Evolutionary conservation across 2,113 vertebrate genomes (phyloP), one percentile per base, ranked within the genome.

Genomic region (Nesoenas mayeri): DNA sequence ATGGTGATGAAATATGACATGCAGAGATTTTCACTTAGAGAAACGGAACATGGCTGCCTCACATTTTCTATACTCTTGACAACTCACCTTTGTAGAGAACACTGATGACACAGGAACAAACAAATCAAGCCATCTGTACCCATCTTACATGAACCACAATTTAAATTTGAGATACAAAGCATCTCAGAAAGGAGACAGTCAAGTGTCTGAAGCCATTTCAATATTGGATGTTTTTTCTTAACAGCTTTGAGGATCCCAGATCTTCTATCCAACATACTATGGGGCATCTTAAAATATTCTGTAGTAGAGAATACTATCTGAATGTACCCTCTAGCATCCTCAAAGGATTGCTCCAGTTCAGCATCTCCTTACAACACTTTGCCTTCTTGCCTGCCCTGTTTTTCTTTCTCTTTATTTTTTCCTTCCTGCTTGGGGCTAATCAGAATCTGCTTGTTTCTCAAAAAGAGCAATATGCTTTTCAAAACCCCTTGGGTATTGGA

Each of bases 121-220:
- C 72, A 94, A 81, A 91, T 88, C 69, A 92, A 89, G 18, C 61
- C 44, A 72, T 62, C 54, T 53, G 8, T 66, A 61, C 40, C 77
- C 14, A 71, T 51, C 54, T 22, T 66, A 67, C 12, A 32, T 16
- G 9, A 88, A 50, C 28, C 34, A 65, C 24, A 74, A 65, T 40
- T 58, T 24, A 40, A 42, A 48, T 51, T 4, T 79, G 15, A 50
- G 34, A 58, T 26, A 73, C 36, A 71, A 84, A 87, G 28, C 48
- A 87, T 50, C 83, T 77, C 48, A 79, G 6, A 8, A 69, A 87
- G 70, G 18, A 60, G 53, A 82, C 8, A 31, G 31, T 21, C 48
- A 84, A 89, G 56, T 10, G 32, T 85, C 83, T 73, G 38, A 90
- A 94, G 31, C 44, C 74, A 91, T 94, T 90, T 95, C 90, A 96